Evolutionary conservation across 2,797 vertebrate genomes (phyloP), one percentile per base, ranked within the genome.

Genomic region (Diceros bicornis): DNA sequence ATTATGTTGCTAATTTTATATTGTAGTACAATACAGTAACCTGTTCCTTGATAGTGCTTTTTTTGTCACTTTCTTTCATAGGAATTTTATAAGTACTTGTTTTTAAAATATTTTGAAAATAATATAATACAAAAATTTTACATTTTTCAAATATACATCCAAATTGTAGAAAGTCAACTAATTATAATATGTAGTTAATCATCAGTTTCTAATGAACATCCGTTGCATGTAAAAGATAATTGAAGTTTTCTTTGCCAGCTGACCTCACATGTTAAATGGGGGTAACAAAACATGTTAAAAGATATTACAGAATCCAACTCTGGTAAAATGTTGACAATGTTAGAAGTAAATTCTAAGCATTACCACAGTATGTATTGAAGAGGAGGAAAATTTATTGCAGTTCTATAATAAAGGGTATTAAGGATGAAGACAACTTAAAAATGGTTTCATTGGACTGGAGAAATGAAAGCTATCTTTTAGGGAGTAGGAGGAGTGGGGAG

Each of bases 151-250:
- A 78, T 52, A 64, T 9, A 68, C 16, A 18, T 84, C 14, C 66
- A 59, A 82, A n/a, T 69, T 93, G 27, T 90, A 81, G 69, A 95
- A 96, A 78, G 77, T 83, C 41, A 85, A 4, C 41, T 79, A 77
- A 62, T 75, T 69, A 20, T 72, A 89, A 59, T 41, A 37, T 81
- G 14, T 86, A 91, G 10, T 88, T 95, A 52, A 37, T 75, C 47
- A 89, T 2, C 29, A 75, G 10, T 98, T 89, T 95, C 68, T 96
- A 95, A 57, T 91, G 61, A 91, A 32, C 29, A 88, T 78, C 32
- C 27, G 44, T 20, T 95, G 66, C 32, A 44, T 78, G 6, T 91
- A 91, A 95, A 87, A 94, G 32, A 71, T 88, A 68, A 77, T 17
- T 27, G 25, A 55, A 34, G 8, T 74, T 84, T 95, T 74, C 55